Conservation (phyloP, 2,888 invertebrate species). For the Sminthurides aquaticus region DNA sequence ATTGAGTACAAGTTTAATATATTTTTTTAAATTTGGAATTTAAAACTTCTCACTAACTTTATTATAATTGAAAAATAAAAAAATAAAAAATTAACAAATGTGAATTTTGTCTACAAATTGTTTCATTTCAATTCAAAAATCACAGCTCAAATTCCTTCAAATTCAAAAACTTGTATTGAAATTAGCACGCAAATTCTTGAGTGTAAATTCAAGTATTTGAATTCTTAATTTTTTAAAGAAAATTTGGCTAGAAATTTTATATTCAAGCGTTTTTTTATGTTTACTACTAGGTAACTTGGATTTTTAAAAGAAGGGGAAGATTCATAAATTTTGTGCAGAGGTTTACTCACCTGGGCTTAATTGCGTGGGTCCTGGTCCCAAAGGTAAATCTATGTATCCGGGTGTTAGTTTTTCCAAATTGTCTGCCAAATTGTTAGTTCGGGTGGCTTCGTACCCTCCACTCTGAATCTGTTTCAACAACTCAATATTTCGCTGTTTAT, state of each 20-base stretch:
- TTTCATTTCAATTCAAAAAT: neutral
- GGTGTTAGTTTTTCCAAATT: constrained; percentile 20
- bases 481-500: constrained; percentile 28
- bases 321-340: too few species aligned
- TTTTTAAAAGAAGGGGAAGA: too few species aligned
- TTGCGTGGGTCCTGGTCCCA: constrained; percentile 13
- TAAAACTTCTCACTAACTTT: too few species aligned
- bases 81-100: constrained; percentile 2
- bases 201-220: too few species aligned
- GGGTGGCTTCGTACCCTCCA: constrained; percentile 32
- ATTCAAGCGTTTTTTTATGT: too few species aligned
- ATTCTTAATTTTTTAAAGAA: too few species aligned
- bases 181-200: neutral
- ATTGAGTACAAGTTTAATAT: neutral
- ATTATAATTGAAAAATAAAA: constrained; percentile 1
- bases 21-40: neutral
- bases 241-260: too few species aligned
- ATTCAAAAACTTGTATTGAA: neutral
- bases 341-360: constrained; percentile 16
- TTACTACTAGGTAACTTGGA: too few species aligned
- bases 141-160: too few species aligned
- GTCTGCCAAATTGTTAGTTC: constrained; percentile 14
- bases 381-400: constrained; percentile 20
- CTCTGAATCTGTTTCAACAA: constrained; percentile 31
- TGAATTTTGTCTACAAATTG: neutral